Evolutionary conservation across 2,113 vertebrate species (phyloP), one percentile per base, ranked within the genome.

Genomic region (Pelvicachromis taeniatus): DNA sequence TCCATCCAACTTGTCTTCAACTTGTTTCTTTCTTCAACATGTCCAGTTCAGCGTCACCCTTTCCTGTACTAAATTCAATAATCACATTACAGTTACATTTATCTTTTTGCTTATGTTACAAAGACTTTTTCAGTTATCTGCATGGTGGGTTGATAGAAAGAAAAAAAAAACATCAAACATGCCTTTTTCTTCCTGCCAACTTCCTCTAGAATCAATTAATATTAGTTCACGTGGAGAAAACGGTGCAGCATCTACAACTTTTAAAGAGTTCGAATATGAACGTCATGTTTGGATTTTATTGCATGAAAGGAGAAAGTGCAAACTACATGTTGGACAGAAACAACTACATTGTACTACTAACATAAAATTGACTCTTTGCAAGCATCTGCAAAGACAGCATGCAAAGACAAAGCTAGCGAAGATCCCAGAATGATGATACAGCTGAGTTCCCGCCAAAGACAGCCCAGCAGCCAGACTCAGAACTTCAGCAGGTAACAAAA

Each of bases 401-500:
- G 14, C 8, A 59, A 59, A 59, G 29, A 59, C 14, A 59, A 59
- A 31, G 26, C 26, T 59, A 59, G 9, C 1, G 2, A 59, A 59
- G 56, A 59, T 59, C 56, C 26, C 26, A 59, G 56, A 59, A 31
- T 59, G 29, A 63, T 35, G 31, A n/a, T 63, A 35, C 1, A 0
- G 59, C 31, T n/a, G 59, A 63, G 59, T 63, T 63, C 17, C 59
- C n/a, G 17, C 9, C 26, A 35, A 35, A 7, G 31, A n/a, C 59
- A 35, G 31, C 31, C 59, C 6, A 0, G 31, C 59, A 42, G 12
- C 40, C 12, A 63, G 31, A 63, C 59, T 63, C 31, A 63, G 31
- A 35, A 63, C 59, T 63, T 63, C 59, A n/a, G 10, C 59, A n/a
- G 10, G 59, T 63, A 63, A 12, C 59, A 63, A 63, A 63, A 63